Conservation (phyloP, 2,113 vertebrate genomes). For the Penelope pileata region DNA sequence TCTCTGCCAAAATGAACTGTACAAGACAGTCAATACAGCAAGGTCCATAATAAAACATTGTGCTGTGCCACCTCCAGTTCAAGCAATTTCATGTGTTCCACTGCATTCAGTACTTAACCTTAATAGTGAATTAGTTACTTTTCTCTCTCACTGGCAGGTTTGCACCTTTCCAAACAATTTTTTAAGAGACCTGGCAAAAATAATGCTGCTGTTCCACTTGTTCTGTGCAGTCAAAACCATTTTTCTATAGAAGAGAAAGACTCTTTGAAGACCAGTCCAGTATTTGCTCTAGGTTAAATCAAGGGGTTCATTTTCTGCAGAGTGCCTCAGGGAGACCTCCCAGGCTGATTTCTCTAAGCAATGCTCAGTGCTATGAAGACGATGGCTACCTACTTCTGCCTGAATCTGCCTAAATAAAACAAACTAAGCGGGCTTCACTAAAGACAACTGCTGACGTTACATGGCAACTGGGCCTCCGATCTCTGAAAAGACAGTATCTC, state of each 20-base stretch:
- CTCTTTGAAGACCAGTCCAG: background rate
- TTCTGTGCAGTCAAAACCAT: background rate
- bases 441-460: background rate
- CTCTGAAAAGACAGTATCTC: background rate
- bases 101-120: background rate
- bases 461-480: background rate
- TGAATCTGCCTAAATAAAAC: background rate
- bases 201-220: background rate
- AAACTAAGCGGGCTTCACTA: background rate
- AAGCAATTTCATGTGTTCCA: background rate
- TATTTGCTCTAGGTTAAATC: background rate
- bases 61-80: background rate
- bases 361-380: background rate
- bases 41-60: background rate
- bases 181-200: background rate
- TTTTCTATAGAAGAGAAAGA: background rate
- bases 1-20: slow-evolving; percentile 4
- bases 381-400: background rate
- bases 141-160: background rate
- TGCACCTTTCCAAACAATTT: background rate
- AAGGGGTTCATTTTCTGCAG: background rate
- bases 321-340: background rate
- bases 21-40: background rate
- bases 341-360: background rate
- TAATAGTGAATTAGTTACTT: background rate